These are phyloP conservation scores for Schizopygopsis pylzovi DNA, from an alignment of 2,797 vertebrate genomes.

Conservation along the genomic window DNA sequence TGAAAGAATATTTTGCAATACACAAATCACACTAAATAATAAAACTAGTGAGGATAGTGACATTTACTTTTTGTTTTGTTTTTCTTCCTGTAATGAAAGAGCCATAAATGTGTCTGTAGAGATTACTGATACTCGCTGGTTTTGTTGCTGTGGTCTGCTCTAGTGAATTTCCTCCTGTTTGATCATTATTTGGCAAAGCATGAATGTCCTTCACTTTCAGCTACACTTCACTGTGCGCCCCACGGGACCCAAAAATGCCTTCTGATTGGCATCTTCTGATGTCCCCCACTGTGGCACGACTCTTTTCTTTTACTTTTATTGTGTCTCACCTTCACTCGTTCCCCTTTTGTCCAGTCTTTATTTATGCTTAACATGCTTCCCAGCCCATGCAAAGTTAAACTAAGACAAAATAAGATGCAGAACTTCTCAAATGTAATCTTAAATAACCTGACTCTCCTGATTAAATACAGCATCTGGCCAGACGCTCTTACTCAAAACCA, in stretches of 20 bases:
- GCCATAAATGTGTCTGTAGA: not conserved
- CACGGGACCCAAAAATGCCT: slow-evolving; percentile 48
- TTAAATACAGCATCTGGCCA: slow-evolving; percentile 31
- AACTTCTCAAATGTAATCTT: slow-evolving; percentile 15
- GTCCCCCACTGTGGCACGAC: slow-evolving; percentile 57
- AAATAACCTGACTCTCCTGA: not conserved
- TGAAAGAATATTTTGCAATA: not conserved
- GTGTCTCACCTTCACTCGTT: slow-evolving; percentile 44
- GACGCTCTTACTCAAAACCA: slow-evolving; percentile 48
- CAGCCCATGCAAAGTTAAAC: slow-evolving; percentile 19
- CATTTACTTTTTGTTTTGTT: not conserved
- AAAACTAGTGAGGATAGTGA: not conserved
- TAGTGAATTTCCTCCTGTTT: slow-evolving; percentile 51
- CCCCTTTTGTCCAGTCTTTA: slow-evolving; percentile 7
- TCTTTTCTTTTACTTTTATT: slow-evolving; percentile 49
- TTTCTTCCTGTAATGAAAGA: not conserved
- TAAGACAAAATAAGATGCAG: slow-evolving; percentile 30
- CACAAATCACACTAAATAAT: not conserved
- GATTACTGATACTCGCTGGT: slow-evolving; percentile 12
- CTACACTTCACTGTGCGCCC: slow-evolving; percentile 45
- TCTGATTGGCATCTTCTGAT: slow-evolving; percentile 55
- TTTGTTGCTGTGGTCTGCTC: slow-evolving; percentile 38
- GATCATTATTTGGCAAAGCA: slow-evolving; percentile 59
- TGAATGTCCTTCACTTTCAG: slow-evolving; percentile 63
- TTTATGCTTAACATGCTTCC: slow-evolving; percentile 19